Percentiles rank a stretch among this genome's conserved stretches.
Conservation (phyloP, 1,140 invertebrate genomes). For the Ips nitidus region DNA sequence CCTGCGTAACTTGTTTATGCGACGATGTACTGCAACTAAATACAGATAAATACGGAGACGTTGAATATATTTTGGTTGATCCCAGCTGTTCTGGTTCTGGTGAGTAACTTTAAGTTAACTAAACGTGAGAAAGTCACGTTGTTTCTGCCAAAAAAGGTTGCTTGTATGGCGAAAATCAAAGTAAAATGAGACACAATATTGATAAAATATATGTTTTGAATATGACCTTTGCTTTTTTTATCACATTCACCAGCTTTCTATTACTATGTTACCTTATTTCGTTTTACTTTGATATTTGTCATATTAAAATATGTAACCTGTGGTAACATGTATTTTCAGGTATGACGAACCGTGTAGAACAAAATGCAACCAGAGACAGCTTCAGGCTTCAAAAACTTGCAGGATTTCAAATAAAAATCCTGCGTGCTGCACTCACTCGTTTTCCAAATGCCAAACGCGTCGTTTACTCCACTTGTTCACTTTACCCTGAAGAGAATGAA, state of each 20-base stretch:
- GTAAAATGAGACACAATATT: too few species aligned
- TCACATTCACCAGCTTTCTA: too few species aligned
- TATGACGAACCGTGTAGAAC: conserved; percentile 55
- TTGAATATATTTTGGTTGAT: conserved; percentile 92
- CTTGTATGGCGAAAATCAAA: too few species aligned
- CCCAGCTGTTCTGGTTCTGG: conserved; percentile 96
- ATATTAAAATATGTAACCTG: too few species aligned
- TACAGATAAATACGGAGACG: conserved; percentile 63
- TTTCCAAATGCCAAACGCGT: conserved; percentile 84
- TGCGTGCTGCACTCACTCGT: conserved; percentile 79
- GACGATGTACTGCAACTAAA: conserved; percentile 72
- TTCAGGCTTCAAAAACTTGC: conserved; percentile 69
- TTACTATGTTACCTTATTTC: too few species aligned
- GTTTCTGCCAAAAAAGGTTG: neutral
- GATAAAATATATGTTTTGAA: too few species aligned
- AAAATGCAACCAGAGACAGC: conserved; percentile 44
- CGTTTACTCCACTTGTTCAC: conserved; percentile 94
- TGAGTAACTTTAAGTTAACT: conserved; percentile 43
- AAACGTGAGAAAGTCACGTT: conserved; percentile 22
- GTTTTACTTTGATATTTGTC: too few species aligned
- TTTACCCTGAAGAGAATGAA: conserved; percentile 91
- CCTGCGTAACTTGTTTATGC: conserved; percentile 66
- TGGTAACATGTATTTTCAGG: conserved; percentile 30
- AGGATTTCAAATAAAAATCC: conserved; percentile 80
- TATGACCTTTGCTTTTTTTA: too few species aligned